Percentiles rank a stretch among this genome's conserved stretches.
Evolutionary conservation across 92 coral and sea anemone genomes (phyloP).

Genomic region (Epizoanthus ramosus): DNA sequence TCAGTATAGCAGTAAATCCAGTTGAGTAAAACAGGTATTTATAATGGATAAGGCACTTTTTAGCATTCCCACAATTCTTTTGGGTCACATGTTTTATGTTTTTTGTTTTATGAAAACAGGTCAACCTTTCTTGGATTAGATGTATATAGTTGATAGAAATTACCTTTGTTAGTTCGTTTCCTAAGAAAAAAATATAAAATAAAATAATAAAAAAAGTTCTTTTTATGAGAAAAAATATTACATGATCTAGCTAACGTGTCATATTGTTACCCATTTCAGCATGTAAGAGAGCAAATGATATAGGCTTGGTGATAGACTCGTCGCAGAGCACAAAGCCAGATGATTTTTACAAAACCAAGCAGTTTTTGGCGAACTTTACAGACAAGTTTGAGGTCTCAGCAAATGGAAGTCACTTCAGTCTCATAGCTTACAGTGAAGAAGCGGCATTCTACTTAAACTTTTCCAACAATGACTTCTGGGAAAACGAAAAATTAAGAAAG

Average conservation of each 20-base stretch:
- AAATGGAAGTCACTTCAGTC: conserved; percentile 20
- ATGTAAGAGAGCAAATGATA: conserved; percentile 25
- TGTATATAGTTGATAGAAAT: too few relatives aligned
- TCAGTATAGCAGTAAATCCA: too few relatives aligned
- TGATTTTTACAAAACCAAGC: conserved; percentile 35
- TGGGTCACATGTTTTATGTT: too few relatives aligned
- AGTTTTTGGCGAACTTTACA: conserved; percentile 18
- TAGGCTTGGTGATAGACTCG: conserved; percentile 31
- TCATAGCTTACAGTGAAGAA: conserved; percentile 38
- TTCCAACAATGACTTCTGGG: conserved; percentile 33
- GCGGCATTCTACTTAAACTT: conserved; percentile 40
- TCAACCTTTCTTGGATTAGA: too few relatives aligned
- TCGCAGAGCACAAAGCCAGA: conserved; percentile 31
- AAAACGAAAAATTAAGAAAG: not conserved
- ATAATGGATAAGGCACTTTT: too few relatives aligned
- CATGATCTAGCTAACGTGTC: not conserved
- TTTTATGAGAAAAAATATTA: too few relatives aligned
- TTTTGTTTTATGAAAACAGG: too few relatives aligned
- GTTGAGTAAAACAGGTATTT: too few relatives aligned
- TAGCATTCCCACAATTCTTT: too few relatives aligned
- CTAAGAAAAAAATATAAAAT: too few relatives aligned
- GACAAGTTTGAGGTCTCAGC: conserved; percentile 29
- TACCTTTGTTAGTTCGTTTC: too few relatives aligned
- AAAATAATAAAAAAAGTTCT: too few relatives aligned
- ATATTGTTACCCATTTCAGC: conserved; percentile 4